phyloP scores from a whole-genome alignment of 1,140 invertebrate species.

The Atta cephalotes region DNA sequence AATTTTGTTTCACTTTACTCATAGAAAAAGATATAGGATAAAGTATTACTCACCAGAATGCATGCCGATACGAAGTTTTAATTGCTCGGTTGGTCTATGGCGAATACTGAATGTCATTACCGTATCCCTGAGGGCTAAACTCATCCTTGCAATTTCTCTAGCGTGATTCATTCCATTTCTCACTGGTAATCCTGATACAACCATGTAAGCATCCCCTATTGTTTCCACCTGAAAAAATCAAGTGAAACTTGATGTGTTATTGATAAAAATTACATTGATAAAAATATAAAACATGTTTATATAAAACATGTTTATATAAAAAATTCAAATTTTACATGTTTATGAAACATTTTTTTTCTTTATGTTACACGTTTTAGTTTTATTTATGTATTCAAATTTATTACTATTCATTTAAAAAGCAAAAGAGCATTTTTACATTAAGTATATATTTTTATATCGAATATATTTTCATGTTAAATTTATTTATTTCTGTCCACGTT shows the following conservation, averaged over 20 bases:
- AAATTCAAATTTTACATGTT: background rate
- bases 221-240: conserved; percentile 93
- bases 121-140: conserved; percentile 93
- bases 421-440: background rate
- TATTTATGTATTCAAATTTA: conserved; percentile 7
- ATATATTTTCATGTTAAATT: conserved; percentile 4
- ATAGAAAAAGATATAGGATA: background rate
- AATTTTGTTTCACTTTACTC: background rate
- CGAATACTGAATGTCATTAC: conserved; percentile 96
- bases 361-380: background rate
- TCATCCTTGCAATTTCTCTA: conserved; percentile 96
- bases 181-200: conserved; percentile 95
- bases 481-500: background rate
- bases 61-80: conserved; percentile 97
- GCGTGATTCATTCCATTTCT: conserved; percentile 95
- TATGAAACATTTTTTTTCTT: background rate
- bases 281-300: no score
- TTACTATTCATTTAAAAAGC: conserved; percentile 6
- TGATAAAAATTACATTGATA: background rate
- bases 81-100: conserved; percentile 94
- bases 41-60: conserved; percentile 91
- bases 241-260: background rate
- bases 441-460: background rate
- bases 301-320: background rate
- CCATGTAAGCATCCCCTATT: conserved; percentile 99